phyloP scores from a whole-genome alignment of 1,140 invertebrate species.

The Drosophila ironensis region DNA sequence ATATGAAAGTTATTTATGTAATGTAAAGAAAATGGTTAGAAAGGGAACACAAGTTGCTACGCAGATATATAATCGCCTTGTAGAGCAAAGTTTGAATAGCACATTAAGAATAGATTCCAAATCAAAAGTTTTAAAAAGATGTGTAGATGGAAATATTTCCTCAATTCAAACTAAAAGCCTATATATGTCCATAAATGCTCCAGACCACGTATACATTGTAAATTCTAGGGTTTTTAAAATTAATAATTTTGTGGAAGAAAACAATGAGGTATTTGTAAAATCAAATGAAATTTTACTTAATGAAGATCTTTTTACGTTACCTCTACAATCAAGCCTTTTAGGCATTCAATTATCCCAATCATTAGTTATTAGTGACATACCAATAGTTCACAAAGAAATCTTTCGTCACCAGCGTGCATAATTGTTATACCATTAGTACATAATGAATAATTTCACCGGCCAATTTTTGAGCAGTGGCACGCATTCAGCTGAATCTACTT shows the following conservation, averaged over 20 bases:
- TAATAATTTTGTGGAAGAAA: conserved; percentile 28
- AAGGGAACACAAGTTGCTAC: conserved; percentile 11
- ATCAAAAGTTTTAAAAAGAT: neutral
- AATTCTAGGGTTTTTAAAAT: conserved; percentile 14
- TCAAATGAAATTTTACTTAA: conserved; percentile 15
- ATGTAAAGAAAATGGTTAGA: conserved; percentile 15
- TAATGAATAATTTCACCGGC: no score
- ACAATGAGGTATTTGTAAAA: conserved; percentile 1
- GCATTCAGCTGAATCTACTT: no score
- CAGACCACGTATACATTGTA: no score
- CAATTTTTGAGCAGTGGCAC: no score
- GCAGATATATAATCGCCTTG: conserved; percentile 12
- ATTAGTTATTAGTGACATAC: conserved; percentile 4
- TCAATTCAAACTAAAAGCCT: conserved; percentile 1
- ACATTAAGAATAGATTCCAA: neutral
- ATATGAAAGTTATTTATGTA: conserved; percentile 21
- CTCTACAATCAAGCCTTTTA: neutral
- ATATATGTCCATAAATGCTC: conserved; percentile 1
- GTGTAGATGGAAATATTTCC: neutral
- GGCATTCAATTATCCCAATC: conserved; percentile 16
- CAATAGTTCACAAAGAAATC: conserved; percentile 12
- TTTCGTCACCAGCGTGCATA: conserved; percentile 11
- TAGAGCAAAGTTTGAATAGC: conserved; percentile 8
- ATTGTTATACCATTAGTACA: conserved; percentile 3
- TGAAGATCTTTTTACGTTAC: conserved; percentile 3